A percentile compares a stretch with the other conserved stretches of the same genome.
These are phyloP conservation scores for Caranx melampygus DNA, from an alignment of 2,113 vertebrate species.

Conservation along the genomic window DNA sequence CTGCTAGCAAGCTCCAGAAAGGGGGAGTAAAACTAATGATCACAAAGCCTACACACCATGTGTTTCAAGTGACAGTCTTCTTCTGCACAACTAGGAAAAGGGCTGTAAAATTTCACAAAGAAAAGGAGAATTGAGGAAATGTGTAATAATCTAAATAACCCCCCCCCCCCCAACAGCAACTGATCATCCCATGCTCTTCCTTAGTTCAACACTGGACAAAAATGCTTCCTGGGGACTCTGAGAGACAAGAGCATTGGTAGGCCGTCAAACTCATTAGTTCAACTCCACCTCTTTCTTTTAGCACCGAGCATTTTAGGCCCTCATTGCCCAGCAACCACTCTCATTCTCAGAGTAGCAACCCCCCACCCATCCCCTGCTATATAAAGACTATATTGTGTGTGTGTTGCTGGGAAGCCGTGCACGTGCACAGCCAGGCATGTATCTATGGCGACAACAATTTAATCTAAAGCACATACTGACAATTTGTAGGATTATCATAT, in stretches of 20 bases:
- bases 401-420: conserved; percentile 12
- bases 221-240: background rate
- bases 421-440: conserved; percentile 13
- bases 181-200: conserved; percentile 7
- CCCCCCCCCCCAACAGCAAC: background rate
- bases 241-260: conserved; percentile 17
- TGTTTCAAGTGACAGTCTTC: conserved; percentile 32
- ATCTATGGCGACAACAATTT: conserved; percentile 51
- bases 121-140: background rate
- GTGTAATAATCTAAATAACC: conserved; percentile 1
- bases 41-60: conserved; percentile 41
- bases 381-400: conserved; percentile 16
- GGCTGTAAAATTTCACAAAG: conserved; percentile 12
- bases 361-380: background rate
- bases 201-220: background rate
- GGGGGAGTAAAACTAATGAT: conserved; percentile 19
- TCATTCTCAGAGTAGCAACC: conserved; percentile 18
- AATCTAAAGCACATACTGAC: conserved; percentile 55
- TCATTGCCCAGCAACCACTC: conserved; percentile 52
- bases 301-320: conserved; percentile 17
- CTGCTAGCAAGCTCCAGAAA: conserved; percentile 27
- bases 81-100: background rate
- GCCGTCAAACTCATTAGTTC: conserved; percentile 63
- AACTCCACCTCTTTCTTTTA: conserved; percentile 54
- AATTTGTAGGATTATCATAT: conserved; percentile 71